A percentile compares a stretch with the other conserved stretches of the same genome.
Conservation (phyloP, 1,140 invertebrate species). For the Meloidogyne chitwoodi region DNA sequence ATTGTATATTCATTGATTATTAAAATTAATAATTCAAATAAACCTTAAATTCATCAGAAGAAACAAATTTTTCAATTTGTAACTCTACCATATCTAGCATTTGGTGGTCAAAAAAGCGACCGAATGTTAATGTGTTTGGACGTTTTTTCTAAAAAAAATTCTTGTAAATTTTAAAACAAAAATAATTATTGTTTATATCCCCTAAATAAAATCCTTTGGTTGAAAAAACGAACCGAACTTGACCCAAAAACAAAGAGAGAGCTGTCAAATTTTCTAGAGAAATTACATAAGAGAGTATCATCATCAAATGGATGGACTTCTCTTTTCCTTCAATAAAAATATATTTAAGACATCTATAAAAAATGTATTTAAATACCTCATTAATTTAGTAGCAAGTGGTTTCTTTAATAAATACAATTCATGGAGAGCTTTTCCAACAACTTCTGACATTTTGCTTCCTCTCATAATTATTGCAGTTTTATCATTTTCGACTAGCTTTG, state of each 20-base stretch:
- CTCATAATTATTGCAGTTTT: slow-evolving; percentile 80
- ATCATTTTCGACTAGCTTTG: slow-evolving; percentile 80
- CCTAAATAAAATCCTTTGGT: neutral
- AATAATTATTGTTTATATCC: neutral
- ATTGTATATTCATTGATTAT: too few species aligned
- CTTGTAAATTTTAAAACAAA: neutral
- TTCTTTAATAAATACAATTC: slow-evolving; percentile 70
- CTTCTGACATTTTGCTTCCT: slow-evolving; percentile 77
- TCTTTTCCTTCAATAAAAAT: slow-evolving; percentile 68
- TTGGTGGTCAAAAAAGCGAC: slow-evolving; percentile 79
- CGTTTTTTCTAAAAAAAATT: slow-evolving; percentile 73
- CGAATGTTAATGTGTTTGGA: slow-evolving; percentile 84
- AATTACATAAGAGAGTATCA: slow-evolving; percentile 74
- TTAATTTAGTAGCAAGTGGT: slow-evolving; percentile 60
- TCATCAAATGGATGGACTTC: slow-evolving; percentile 82
- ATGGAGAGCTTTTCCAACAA: slow-evolving; percentile 73
- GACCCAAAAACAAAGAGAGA: slow-evolving; percentile 82
- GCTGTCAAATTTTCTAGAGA: slow-evolving; percentile 79
- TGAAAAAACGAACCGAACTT: slow-evolving; percentile 64
- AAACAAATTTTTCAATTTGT: slow-evolving; percentile 76
- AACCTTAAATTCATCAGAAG: slow-evolving; percentile 74
- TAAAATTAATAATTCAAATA: slow-evolving; percentile 25
- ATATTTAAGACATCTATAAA: too few species aligned
- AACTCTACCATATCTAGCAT: slow-evolving; percentile 94
- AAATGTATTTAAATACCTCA: too few species aligned